Percentiles rank a stretch among this genome's conserved stretches.
phyloP scores from a whole-genome alignment of 2,888 invertebrate species.

The Meloe dianella region DNA sequence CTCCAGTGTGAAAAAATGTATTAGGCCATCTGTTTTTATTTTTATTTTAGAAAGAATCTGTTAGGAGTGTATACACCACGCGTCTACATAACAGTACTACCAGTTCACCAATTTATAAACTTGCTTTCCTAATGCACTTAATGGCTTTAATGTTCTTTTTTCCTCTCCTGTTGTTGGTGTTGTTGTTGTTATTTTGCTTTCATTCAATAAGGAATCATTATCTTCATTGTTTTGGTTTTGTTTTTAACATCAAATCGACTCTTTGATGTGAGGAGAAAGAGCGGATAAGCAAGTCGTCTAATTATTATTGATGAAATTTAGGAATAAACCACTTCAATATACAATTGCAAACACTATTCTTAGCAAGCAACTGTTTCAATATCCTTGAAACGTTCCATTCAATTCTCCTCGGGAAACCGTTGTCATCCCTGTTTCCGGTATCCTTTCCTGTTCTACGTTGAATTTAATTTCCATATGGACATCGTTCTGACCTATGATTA shows the following conservation, averaged over 20 bases:
- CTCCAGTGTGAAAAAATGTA: slow-evolving; percentile 26
- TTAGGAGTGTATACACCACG: slow-evolving; percentile 15
- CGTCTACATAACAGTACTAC: slow-evolving; percentile 22
- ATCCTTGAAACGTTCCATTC: background rate
- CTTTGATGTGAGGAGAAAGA: background rate
- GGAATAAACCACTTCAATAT: background rate
- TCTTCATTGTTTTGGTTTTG: slow-evolving; percentile 35
- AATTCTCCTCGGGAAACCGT: background rate
- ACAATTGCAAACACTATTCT: no score
- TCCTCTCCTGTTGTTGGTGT: background rate
- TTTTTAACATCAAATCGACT: background rate
- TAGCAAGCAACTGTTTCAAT: background rate
- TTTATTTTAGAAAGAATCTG: slow-evolving; percentile 50
- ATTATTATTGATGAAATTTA: no score
- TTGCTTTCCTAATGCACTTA: slow-evolving; percentile 38
- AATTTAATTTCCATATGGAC: slow-evolving; percentile 6
- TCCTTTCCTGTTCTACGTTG: background rate
- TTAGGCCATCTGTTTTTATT: slow-evolving; percentile 55
- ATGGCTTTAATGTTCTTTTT: slow-evolving; percentile 32
- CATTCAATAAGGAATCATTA: slow-evolving; percentile 28
- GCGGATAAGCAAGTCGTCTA: background rate
- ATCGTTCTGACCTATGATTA: background rate
- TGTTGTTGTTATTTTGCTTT: background rate
- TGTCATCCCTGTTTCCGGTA: background rate
- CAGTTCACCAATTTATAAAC: slow-evolving; percentile 39